Evolutionary conservation across 2,888 invertebrate species (phyloP).

Genomic region (Sylvicola fuscatus): DNA sequence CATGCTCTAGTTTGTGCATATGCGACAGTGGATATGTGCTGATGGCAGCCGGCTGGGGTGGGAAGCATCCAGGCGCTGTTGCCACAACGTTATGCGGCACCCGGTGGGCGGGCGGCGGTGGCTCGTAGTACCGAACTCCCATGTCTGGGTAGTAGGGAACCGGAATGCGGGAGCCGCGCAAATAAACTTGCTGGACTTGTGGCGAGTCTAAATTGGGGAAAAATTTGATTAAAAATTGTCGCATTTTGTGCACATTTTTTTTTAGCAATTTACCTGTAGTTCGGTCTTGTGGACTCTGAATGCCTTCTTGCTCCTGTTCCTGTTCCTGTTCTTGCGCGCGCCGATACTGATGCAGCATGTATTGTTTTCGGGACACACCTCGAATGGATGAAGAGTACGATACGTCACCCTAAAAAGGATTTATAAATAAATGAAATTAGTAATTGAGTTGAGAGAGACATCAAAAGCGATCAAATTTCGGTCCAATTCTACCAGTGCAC

Average conservation of each 20-base stretch:
- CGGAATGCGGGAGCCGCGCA: conserved; percentile 28
- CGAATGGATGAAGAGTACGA: conserved; percentile 15
- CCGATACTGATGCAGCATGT: conserved; percentile 13
- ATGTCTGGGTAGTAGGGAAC: conserved; percentile 25
- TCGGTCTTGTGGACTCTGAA: conserved; percentile 49
- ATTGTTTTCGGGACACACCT: conserved; percentile 13
- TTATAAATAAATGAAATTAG: too few relatives aligned
- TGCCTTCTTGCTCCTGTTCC: conserved; percentile 19
- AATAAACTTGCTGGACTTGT: conserved; percentile 45
- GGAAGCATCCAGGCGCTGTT: conserved; percentile 12
- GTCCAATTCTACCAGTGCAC: too few relatives aligned
- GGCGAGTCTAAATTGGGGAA: conserved; percentile 32
- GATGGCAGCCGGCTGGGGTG: conserved; percentile 10
- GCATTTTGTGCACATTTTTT: too few relatives aligned
- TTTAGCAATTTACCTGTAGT: conserved; percentile 34
- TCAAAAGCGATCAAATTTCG: conserved; percentile 2
- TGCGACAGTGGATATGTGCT: too few relatives aligned
- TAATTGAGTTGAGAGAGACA: neutral
- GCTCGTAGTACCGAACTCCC: conserved; percentile 33
- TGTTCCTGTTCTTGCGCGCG: conserved; percentile 16
- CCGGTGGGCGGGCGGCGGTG: conserved; percentile 39
- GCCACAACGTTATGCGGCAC: conserved; percentile 19
- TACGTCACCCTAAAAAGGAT: conserved; percentile 30
- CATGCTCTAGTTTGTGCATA: too few relatives aligned
- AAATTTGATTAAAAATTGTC: conserved; percentile 1